Evolutionary conservation across 2,797 vertebrate genomes (phyloP), one percentile per base, ranked within the genome.

Genomic region (Sphenodon punctatus): DNA sequence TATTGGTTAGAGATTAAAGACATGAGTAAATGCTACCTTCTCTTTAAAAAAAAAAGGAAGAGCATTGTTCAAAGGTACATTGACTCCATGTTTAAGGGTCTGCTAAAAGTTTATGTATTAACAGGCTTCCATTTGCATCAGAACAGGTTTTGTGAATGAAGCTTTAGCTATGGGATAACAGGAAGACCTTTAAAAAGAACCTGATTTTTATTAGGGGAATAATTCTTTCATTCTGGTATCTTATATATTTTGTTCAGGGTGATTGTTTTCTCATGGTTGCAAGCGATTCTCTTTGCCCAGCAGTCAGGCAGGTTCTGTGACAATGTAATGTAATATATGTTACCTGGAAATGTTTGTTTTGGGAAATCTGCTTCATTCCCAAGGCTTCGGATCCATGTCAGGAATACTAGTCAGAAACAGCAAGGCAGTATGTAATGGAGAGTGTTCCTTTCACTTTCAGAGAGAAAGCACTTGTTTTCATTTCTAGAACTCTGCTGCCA

Each of bases 311-410:
- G 73, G 30, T 8, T 46, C 65, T 86, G 45, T 61, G 51, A 82
- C 89, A 78, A 86, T 67, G 77, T 86, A 81, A 61, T 34, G 67
- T 86, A 81, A 61, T 34, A 67, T 27, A 71, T 79, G 66, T 7
- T 78, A 22, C 74, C 68, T 59, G 75, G 68, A 86, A 80, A 89
- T 53, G 1, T 56, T 64, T 68, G 63, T n/a, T 25, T 34, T 16
- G 80, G 74, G 64, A 46, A 84, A 77, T 30, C 15, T 30, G 45
- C 22, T 2, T 38, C 36, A 53, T 75, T 14, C 27, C 36, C 34
- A 30, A 16, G 0, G 0, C 3, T 78, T 27, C n/a, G 80, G 69
- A 23, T 8, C 10, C 19, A 25, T 9, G 71, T 2, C 56, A 49
- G 36, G 70, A 76, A 67, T 66, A 25, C 38, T 30, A 65, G 72